These are phyloP conservation scores for Andrena chrysosceles DNA, from an alignment of 2,888 invertebrate genomes.

Conservation along the genomic window DNA sequence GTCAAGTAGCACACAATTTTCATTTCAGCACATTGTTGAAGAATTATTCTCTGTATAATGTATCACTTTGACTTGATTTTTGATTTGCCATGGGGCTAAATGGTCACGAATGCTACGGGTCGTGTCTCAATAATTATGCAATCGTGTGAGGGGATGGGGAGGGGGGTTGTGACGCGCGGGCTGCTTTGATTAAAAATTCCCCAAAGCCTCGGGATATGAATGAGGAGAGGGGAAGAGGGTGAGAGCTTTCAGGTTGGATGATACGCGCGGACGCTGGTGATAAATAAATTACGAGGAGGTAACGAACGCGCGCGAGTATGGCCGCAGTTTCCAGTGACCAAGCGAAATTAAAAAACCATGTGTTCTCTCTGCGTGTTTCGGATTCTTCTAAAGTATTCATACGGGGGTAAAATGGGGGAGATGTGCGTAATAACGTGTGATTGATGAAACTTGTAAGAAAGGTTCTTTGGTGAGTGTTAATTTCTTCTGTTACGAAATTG, in stretches of 20 bases:
- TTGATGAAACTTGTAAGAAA: neutral
- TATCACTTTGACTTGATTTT: neutral
- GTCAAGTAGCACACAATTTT: no score
- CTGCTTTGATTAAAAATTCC: slow-evolving; percentile 34
- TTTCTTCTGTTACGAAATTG: neutral
- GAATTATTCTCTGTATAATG: no score
- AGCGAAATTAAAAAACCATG: slow-evolving; percentile 14
- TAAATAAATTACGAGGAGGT: slow-evolving; percentile 43
- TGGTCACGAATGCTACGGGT: neutral
- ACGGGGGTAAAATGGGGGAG: neutral
- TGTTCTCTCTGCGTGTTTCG: slow-evolving; percentile 3
- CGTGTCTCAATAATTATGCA: slow-evolving; percentile 42
- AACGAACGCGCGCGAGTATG: slow-evolving; percentile 7
- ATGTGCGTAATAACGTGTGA: neutral
- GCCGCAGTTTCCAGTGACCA: slow-evolving; percentile 20
- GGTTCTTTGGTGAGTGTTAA: neutral
- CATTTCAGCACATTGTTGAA: no score
- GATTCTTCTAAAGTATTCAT: neutral
- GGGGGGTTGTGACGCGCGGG: neutral
- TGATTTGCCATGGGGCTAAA: neutral
- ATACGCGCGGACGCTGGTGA: slow-evolving; percentile 15
- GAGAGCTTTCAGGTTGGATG: slow-evolving; percentile 26
- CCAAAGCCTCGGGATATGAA: slow-evolving; percentile 33
- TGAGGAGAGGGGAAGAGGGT: neutral
- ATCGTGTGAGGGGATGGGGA: slow-evolving; percentile 2